Base-by-base conservation (phyloP, 23 tunicate species). In the Styela plicata region DNA sequence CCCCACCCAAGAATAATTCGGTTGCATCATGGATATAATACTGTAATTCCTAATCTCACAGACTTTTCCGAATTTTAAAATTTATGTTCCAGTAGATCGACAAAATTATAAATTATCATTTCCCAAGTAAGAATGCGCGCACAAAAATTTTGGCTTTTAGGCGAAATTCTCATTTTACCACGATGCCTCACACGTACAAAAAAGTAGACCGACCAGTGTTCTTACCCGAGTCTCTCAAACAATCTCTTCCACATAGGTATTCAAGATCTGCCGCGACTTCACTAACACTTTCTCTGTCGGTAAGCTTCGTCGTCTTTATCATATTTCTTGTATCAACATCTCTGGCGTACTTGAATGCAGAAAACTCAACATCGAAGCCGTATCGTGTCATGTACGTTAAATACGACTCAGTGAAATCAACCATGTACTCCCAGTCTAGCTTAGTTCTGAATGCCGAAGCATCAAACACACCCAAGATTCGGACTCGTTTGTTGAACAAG, bases 351-450 rank as follows among this genome's bases (percentile, higher is more conserved):
- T 29, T 67, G 1, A 67, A 29, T 18, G 31, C 71, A 1, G 71
- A 27, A 67, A 67, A 67, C 31, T 27, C 1, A 67, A 67, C 22
- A 17, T 67, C 71, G 31, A 67, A 67, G 0, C 71, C 71, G 30
- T 67, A 29, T 24, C 71, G 31, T 27, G 22, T 24, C 71, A 67
- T 67, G 18, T 25, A 29, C 19, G 71, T 16, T 29, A 67, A 24
- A 25, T 25, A 1, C 19, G 71, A 67, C 22, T 67, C 71, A 17
- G 71, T 67, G 22, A 67, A 67, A 67, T 67, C 71, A 67, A 67
- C 71, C 31, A 1, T 1, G 0, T 67, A 29, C 22, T 67, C 31
- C 71, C 71, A 67, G 30, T 67, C 71, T 16, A 27, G 71, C 71
- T 25, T 25, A 0, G 71, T 67, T 22, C 31, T 19, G 71, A 67